Evolutionary conservation across 2,113 vertebrate genomes (phyloP).

Genomic region (Anguilla japonica): DNA sequence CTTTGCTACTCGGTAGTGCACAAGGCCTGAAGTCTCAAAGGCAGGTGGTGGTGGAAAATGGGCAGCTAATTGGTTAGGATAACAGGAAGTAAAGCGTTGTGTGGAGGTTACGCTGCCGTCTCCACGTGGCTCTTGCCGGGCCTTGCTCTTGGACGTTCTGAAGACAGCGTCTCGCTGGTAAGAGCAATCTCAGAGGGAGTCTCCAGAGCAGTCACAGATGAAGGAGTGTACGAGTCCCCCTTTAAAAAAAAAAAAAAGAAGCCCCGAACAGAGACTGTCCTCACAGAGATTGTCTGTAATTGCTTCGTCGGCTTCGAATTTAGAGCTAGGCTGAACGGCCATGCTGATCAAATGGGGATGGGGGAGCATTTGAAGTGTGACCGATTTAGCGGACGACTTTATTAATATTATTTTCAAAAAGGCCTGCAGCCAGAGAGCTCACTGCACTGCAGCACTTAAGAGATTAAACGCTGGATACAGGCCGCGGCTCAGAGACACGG

Average conservation of each 20-base stretch:
- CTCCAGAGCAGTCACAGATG: background rate
- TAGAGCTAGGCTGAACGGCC: background rate
- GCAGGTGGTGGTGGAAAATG: background rate
- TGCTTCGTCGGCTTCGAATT: background rate
- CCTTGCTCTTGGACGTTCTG: background rate
- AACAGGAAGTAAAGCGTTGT: background rate
- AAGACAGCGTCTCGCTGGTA: background rate
- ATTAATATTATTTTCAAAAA: conserved; percentile 8
- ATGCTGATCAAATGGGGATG: background rate
- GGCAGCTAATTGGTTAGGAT: background rate
- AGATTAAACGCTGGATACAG: conserved; percentile 12
- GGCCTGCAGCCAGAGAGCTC: background rate
- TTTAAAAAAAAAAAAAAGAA: conserved; percentile 5
- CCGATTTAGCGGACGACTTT: conserved; percentile 4
- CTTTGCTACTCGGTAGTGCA: background rate
- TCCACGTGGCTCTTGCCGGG: background rate
- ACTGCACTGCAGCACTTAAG: background rate
- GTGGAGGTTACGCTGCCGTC: background rate
- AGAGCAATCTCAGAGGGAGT: background rate
- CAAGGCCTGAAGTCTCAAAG: background rate
- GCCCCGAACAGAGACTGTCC: conserved; percentile 21
- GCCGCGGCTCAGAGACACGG: background rate
- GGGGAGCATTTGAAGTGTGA: background rate
- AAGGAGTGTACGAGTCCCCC: background rate
- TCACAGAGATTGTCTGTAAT: background rate